phyloP scores from a whole-genome alignment of 2,113 vertebrate genomes.

The Eubucco bourcierii region DNA sequence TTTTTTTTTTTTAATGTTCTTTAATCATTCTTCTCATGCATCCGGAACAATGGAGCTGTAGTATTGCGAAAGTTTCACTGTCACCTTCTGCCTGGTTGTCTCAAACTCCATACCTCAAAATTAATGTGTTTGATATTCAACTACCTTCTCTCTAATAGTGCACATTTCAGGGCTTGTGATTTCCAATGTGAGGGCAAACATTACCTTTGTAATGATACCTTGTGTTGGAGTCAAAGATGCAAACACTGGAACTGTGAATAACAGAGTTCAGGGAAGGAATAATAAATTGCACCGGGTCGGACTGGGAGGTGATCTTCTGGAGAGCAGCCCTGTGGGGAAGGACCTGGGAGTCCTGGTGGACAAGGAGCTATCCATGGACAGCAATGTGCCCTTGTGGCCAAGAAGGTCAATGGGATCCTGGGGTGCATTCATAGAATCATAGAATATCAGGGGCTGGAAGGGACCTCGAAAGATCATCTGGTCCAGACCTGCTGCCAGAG shows the following conservation, averaged over 20 bases:
- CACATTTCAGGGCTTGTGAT: not conserved
- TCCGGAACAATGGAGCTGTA: not conserved
- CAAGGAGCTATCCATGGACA: too few relatives aligned
- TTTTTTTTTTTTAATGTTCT: not conserved
- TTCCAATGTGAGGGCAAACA: not conserved
- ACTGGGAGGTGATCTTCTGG: too few relatives aligned
- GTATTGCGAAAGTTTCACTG: not conserved
- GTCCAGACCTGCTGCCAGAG: too few relatives aligned
- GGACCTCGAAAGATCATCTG: too few relatives aligned
- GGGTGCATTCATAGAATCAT: too few relatives aligned
- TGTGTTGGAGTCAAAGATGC: not conserved
- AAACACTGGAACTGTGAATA: not conserved
- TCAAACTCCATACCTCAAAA: not conserved
- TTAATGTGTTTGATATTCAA: not conserved
- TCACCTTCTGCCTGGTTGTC: not conserved
- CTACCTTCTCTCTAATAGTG: not conserved
- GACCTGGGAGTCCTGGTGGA: too few relatives aligned
- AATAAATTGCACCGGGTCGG: too few relatives aligned
- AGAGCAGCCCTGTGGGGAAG: too few relatives aligned
- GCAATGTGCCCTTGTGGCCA: too few relatives aligned
- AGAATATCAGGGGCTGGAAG: too few relatives aligned
- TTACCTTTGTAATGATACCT: not conserved
- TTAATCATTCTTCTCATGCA: constrained; percentile 22
- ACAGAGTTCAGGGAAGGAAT: not conserved
- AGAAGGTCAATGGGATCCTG: too few relatives aligned